Base-by-base conservation (phyloP, 1,140 invertebrate species). In the Drosophila quadrilineata region DNA sequence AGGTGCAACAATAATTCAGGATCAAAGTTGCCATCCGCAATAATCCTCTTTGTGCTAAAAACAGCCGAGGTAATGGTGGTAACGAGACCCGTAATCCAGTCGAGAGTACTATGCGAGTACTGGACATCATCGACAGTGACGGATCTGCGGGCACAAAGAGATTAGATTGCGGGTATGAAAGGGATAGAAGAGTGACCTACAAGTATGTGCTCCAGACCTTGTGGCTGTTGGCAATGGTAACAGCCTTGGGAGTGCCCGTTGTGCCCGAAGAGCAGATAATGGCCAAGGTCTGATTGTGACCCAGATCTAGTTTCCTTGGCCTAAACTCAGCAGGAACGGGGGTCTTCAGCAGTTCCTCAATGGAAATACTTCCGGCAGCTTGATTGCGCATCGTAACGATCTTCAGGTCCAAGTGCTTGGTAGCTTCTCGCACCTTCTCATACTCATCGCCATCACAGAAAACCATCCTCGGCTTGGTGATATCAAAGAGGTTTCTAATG, bases 191-290 rank as follows among this genome's bases (percentile, higher is more conserved):
- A 3, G 1, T n/a, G 21, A 35, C 10, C 56, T 50, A 71, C 53
- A 49, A 14, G 24, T 17, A n/a, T 19, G 9, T 3, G 14, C 8
- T 49, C 22, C 6, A 74, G 35, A 9, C 43, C 35, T 50, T 56
- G n/a, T 29, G 46, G 14, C 54, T 50, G 69, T 95, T 94, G 1
- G 93, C 94, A 16, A 94, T 90, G 91, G 94, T 93, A 0, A 95
- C 94, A 12, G 94, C 94, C 90, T 95, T 95, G 0, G 95, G 94
- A 24, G 92, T 85, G 54, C 94, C 94, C 24, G 94, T 95, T n/a
- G 94, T 95, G n/a, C 94, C 94, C 53, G 93, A 94, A 2, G 94
- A 91, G 65, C 87, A 90, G 29, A 90, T 65, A 53, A 91, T 90
- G 14, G 85, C 79, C 12, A 88, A 64, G 1, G 58, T 71, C 12